Percentiles rank a stretch among this genome's conserved stretches.
Evolutionary conservation across 2,888 invertebrate genomes (phyloP).

Genomic region (Prenolepis imparis): DNA sequence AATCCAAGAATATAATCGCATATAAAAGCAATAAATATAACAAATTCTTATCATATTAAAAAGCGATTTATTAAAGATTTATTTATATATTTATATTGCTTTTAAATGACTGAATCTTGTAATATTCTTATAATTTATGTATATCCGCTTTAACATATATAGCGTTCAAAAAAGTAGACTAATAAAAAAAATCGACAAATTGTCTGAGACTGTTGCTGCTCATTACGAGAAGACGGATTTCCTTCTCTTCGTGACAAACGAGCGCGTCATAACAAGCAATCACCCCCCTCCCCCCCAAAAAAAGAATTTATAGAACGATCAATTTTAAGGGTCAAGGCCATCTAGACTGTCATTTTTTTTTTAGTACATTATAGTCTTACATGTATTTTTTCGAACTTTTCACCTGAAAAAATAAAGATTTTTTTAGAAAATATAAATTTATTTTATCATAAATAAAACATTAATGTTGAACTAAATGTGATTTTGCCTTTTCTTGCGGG

Average conservation of each 20-base stretch:
- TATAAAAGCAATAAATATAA: not conserved
- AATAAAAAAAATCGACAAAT: constrained; percentile 25
- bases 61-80: not conserved
- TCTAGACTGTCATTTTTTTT: not conserved
- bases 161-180: not conserved
- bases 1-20: not conserved
- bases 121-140: not conserved
- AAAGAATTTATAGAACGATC: not conserved
- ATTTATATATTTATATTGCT: not conserved
- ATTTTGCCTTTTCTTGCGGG: not conserved
- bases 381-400: not conserved
- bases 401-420: not conserved
- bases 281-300: too few species aligned
- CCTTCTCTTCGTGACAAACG: not conserved
- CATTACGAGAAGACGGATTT: constrained; percentile 16
- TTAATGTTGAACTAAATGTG: not conserved
- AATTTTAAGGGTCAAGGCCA: constrained; percentile 22
- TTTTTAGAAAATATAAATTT: not conserved
- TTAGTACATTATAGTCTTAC: not conserved
- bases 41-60: not conserved
- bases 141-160: not conserved
- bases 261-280: constrained; percentile 11
- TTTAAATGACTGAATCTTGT: not conserved
- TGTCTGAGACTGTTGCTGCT: not conserved
- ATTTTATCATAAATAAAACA: not conserved